A percentile compares a stretch with the other conserved stretches of the same genome.
phyloP scores from a whole-genome alignment of 1,140 invertebrate genomes.

The Rhopalosiphum padi region DNA sequence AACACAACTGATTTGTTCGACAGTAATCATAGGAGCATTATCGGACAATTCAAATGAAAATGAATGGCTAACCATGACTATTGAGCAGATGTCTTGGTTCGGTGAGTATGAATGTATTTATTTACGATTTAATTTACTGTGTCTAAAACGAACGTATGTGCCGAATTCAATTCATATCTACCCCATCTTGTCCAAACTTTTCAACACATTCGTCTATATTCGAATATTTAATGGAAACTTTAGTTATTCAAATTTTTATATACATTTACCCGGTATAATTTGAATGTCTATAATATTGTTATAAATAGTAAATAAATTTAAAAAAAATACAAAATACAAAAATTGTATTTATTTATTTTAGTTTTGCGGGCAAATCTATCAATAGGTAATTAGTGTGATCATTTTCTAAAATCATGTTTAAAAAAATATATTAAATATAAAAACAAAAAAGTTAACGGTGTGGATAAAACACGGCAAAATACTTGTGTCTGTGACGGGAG shows the following conservation, averaged over 20 bases:
- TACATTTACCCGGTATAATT: too few species aligned
- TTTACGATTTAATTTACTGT: too few species aligned
- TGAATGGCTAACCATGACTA: background rate
- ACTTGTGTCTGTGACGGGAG: too few species aligned
- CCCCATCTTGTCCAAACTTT: too few species aligned
- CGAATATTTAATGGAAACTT: too few species aligned
- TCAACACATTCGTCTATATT: background rate
- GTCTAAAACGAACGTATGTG: background rate
- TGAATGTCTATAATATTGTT: too few species aligned
- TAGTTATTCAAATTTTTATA: too few species aligned
- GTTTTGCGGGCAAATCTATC: too few species aligned
- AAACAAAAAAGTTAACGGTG: background rate
- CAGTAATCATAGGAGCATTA: constrained; percentile 23
- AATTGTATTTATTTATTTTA: too few species aligned
- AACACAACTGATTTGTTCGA: constrained; percentile 5
- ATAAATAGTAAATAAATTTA: too few species aligned
- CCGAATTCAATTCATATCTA: too few species aligned
- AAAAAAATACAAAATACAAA: too few species aligned
- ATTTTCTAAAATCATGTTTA: background rate
- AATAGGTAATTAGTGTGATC: background rate
- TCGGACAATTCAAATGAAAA: background rate
- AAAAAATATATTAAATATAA: background rate
- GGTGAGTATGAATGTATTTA: constrained; percentile 31
- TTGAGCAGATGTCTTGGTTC: constrained; percentile 27
- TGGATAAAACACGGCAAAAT: background rate